Percentiles rank a stretch among this genome's conserved stretches.
Conservation (phyloP, 2,113 vertebrate genomes). For the Pampusana beccarii region DNA sequence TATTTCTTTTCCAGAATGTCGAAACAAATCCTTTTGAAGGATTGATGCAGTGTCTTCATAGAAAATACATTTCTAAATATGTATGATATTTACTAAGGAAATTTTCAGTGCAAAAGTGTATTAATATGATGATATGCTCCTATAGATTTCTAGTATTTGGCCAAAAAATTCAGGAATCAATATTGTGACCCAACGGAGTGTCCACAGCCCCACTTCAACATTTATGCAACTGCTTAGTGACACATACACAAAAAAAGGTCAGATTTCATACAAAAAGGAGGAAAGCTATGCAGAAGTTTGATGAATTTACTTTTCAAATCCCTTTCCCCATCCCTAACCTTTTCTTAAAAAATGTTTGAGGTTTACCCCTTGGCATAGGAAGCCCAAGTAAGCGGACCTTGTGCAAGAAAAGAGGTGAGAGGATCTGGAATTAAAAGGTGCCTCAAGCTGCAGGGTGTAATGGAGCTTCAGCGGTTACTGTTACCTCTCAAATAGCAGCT, state of each 20-base stretch:
- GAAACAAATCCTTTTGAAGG: background rate
- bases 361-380: background rate
- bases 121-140: background rate
- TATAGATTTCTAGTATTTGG: background rate
- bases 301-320: background rate
- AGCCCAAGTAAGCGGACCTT: background rate
- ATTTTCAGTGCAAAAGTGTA: background rate
- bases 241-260: background rate
- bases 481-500: background rate
- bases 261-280: background rate
- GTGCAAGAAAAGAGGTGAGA: background rate
- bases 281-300: rapidly evolving
- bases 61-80: background rate
- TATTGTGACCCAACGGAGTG: background rate
- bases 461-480: background rate
- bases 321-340: background rate
- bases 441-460: background rate
- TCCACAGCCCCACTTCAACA: background rate
- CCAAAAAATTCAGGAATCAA: background rate
- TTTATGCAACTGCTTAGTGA: background rate
- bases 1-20: background rate
- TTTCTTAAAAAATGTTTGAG: background rate
- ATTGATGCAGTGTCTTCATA: background rate
- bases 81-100: background rate
- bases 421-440: background rate